These are phyloP conservation scores for Chionodraco myersi DNA, from an alignment of 2,113 vertebrate species.

Conservation along the genomic window DNA sequence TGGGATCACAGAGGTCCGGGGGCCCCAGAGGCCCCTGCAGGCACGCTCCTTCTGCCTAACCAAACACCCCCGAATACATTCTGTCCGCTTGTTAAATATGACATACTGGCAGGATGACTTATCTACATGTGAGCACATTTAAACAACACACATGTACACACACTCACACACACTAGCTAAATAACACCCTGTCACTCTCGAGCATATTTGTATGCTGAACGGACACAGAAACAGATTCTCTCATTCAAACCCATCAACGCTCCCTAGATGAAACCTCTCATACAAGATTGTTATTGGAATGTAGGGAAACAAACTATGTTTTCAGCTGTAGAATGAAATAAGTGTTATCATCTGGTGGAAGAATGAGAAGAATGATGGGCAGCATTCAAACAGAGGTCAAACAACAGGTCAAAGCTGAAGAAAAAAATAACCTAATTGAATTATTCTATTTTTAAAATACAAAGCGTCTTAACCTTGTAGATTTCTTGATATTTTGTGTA, in stretches of 20 bases:
- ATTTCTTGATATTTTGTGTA: not conserved
- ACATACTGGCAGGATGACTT: conserved; percentile 19
- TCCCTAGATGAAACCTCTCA: not conserved
- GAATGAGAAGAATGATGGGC: not conserved
- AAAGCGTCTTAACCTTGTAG: not conserved
- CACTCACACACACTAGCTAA: conserved; percentile 16
- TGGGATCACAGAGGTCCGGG: conserved; percentile 57
- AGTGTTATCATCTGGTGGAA: not conserved
- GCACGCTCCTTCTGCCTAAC: conserved; percentile 54
- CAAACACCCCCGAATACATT: conserved; percentile 54
- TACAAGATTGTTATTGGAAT: not conserved
- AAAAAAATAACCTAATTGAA: not conserved
- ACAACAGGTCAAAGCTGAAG: no score
- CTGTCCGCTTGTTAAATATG: conserved; percentile 53
- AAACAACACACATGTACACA: conserved; percentile 14
- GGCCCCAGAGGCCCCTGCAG: conserved; percentile 43
- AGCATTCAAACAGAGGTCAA: not conserved
- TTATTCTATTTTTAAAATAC: not conserved
- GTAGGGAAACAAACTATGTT: not conserved
- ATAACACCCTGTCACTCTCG: conserved; percentile 36
- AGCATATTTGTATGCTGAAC: conserved; percentile 12
- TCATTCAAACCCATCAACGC: not conserved
- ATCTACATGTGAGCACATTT: conserved; percentile 37
- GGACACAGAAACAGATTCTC: conserved; percentile 4
- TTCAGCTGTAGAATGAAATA: not conserved